Evolutionary conservation across 2,113 vertebrate species (phyloP).

Genomic region (Malurus melanocephalus): DNA sequence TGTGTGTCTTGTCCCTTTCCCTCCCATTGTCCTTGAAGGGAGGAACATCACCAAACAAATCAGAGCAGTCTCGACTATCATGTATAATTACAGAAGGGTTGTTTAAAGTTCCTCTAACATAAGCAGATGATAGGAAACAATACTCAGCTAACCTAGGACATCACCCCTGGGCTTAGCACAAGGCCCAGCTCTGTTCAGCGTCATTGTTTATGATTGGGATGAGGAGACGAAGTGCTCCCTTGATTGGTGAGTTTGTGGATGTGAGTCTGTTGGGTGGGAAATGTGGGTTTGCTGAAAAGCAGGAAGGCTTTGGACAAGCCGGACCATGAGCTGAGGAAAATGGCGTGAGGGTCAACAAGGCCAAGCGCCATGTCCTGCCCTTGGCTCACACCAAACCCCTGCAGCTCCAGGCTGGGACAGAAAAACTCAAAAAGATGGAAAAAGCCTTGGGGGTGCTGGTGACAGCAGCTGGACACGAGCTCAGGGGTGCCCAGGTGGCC

Average conservation of each 20-base stretch:
- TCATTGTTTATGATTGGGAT: no score
- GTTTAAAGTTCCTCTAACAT: no score
- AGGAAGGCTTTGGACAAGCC: background rate
- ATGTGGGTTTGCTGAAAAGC: background rate
- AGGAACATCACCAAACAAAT: no score
- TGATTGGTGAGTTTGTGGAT: background rate
- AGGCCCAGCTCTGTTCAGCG: no score
- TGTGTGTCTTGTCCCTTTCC: no score
- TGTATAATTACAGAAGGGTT: no score
- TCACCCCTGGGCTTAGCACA: background rate
- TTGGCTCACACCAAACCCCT: accelerated
- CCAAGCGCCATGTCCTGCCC: accelerated
- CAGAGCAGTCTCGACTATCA: no score
- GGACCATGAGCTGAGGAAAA: accelerated
- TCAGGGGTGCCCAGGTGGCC: background rate
- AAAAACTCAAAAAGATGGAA: background rate
- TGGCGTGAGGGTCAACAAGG: accelerated
- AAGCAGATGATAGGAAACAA: no score
- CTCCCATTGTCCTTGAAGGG: no score
- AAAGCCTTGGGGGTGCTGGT: background rate
- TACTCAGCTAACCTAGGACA: no score
- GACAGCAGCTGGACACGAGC: background rate
- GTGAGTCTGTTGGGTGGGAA: no score
- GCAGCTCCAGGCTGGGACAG: no score
- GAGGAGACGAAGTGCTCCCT: background rate